Conservation (phyloP, 2,888 invertebrate genomes). For the Nymphalis c-album region DNA sequence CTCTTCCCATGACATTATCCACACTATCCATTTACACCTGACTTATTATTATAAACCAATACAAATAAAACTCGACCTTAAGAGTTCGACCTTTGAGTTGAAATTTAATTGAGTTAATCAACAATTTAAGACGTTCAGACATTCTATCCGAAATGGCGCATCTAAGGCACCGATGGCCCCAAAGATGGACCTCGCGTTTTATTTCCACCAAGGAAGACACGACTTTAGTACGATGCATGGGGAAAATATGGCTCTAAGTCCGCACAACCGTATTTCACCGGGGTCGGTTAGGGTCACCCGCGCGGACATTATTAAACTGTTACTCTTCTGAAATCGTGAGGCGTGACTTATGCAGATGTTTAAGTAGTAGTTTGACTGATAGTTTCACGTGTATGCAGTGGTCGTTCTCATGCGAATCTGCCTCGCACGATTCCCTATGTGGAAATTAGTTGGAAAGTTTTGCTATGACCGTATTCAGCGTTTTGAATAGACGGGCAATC, state of each 20-base stretch:
- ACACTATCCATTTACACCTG: constrained; percentile 46
- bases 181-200: constrained; percentile 81
- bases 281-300: constrained; percentile 70
- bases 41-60: constrained; percentile 41
- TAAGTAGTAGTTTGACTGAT: constrained; percentile 79
- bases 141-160: constrained; percentile 66
- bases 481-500: constrained; percentile 41
- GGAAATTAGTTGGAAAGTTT: constrained; percentile 73
- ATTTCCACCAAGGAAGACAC: constrained; percentile 81
- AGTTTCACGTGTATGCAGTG: constrained; percentile 73
- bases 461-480: constrained; percentile 43
- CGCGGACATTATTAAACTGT: constrained; percentile 81
- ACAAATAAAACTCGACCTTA: constrained; percentile 35
- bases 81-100: background rate
- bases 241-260: constrained; percentile 78
- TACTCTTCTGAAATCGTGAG: constrained; percentile 72
- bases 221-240: constrained; percentile 77
- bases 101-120: constrained; percentile 4
- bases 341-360: constrained; percentile 81
- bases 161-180: constrained; percentile 79
- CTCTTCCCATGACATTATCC: constrained; percentile 82
- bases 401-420: constrained; percentile 76
- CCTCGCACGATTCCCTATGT: constrained; percentile 65
- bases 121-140: constrained; percentile 47
- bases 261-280: constrained; percentile 78